Conservation (phyloP, 30 jellyfish, hydroid and myxozoan genomes). For the Mastigias papua region DNA sequence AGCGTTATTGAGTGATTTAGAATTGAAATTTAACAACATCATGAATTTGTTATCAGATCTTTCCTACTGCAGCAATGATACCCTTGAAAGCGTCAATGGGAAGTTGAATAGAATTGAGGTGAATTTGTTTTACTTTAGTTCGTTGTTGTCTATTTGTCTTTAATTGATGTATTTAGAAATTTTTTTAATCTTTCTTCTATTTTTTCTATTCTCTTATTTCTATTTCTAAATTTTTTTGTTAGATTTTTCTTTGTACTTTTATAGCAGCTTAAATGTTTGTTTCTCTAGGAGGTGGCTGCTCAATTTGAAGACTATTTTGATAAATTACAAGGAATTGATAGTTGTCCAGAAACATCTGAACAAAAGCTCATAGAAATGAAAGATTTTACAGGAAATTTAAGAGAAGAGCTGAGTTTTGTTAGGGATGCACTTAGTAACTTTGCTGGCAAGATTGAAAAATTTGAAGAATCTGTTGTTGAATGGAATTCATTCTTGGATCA, state of each 20-base stretch:
- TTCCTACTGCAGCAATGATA: slow-evolving; percentile 22
- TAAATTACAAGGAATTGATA: not conserved
- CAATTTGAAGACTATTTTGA: slow-evolving; percentile 17
- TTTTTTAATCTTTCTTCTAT: not conserved
- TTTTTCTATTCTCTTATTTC: not conserved
- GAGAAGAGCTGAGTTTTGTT: not conserved
- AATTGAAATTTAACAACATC: not conserved
- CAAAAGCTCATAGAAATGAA: not conserved
- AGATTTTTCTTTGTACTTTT: no score
- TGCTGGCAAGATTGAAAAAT: not conserved
- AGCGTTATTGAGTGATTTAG: not conserved
- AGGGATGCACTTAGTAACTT: slow-evolving; percentile 8
- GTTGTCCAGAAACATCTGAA: not conserved
- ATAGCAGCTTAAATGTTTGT: no score
- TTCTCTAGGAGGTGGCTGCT: slow-evolving; percentile 5
- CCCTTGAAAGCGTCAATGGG: slow-evolving; percentile 3
- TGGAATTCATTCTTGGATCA: slow-evolving; percentile 57
- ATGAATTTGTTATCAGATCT: not conserved
- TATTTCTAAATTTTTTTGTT: no score
- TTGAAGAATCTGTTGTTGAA: slow-evolving; percentile 45
- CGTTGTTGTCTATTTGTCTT: not conserved
- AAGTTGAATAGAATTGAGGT: slow-evolving; percentile 42
- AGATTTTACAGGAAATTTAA: not conserved
- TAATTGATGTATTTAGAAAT: not conserved
- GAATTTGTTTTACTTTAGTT: not conserved